Conservation (phyloP, 2,888 invertebrate genomes). For the Heliconius charithonia region DNA sequence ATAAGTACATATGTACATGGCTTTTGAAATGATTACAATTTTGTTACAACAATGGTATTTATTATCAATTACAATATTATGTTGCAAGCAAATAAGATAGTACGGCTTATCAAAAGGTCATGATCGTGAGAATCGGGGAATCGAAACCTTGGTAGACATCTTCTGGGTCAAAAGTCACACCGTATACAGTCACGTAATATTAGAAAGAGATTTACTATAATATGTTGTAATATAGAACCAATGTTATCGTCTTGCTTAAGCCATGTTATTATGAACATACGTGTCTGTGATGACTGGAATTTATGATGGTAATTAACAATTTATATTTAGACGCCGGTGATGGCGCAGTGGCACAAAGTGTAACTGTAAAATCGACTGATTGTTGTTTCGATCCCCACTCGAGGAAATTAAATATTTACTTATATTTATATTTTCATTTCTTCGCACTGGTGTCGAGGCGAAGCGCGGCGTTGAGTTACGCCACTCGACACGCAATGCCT, state of each 20-base stretch:
- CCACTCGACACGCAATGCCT: too few species aligned
- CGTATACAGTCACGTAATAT: slow-evolving; percentile 18
- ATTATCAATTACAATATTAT: slow-evolving; percentile 34
- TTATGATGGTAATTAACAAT: not conserved
- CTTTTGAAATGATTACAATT: not conserved
- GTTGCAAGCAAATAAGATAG: slow-evolving; percentile 33
- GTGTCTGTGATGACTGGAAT: not conserved
- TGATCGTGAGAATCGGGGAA: slow-evolving; percentile 43
- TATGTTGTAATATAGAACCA: slow-evolving; percentile 1
- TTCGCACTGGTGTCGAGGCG: too few species aligned
- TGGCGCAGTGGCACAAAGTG: too few species aligned
- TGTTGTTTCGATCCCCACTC: too few species aligned
- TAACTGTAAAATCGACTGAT: too few species aligned
- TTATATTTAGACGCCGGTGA: too few species aligned
- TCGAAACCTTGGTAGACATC: slow-evolving; percentile 36
- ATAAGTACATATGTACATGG: not conserved
- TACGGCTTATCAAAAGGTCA: slow-evolving; percentile 41
- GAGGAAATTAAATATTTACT: too few species aligned
- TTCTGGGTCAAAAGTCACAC: slow-evolving; percentile 35
- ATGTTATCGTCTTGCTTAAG: not conserved
- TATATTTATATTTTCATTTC: too few species aligned
- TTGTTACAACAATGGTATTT: slow-evolving; percentile 22
- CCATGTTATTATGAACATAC: slow-evolving; percentile 2
- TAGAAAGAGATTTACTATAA: slow-evolving; percentile 10
- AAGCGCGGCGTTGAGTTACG: too few species aligned